phyloP scores from a whole-genome alignment of 2,797 vertebrate genomes.

The Peromyscus aztecus region DNA sequence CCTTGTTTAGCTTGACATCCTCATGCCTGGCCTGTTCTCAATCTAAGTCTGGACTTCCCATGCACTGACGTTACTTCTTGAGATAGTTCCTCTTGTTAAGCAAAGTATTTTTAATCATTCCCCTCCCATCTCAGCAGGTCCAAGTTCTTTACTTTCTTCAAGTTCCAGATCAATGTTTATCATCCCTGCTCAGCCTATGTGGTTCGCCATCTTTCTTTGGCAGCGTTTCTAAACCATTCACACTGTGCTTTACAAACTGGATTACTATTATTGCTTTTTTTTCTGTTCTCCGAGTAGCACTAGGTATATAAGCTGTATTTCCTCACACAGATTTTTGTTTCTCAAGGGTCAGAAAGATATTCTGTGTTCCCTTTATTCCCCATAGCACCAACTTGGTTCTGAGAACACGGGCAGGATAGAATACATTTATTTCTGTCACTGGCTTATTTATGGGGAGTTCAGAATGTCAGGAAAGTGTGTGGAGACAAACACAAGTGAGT shows the following conservation, averaged over 20 bases:
- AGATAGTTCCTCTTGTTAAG: background rate
- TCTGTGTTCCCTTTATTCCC: background rate
- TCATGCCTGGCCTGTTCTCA: background rate
- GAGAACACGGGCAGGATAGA: background rate
- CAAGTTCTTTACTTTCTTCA: slow-evolving; percentile 15
- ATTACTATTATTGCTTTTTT: background rate
- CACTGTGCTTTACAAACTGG: background rate
- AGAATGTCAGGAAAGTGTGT: slow-evolving; percentile 34
- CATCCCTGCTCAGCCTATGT: background rate
- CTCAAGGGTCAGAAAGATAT: slow-evolving; percentile 28
- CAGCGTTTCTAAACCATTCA: background rate
- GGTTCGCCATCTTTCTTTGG: background rate
- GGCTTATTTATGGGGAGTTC: slow-evolving; percentile 66
- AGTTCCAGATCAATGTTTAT: background rate
- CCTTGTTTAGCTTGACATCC: background rate
- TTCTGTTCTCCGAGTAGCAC: background rate
- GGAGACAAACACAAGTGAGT: slow-evolving; percentile 46
- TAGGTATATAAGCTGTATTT: background rate
- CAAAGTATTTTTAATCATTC: background rate
- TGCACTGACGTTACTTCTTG: background rate
- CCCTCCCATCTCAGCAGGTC: background rate
- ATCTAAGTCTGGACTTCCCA: background rate
- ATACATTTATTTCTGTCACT: slow-evolving; percentile 39
- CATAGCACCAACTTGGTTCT: background rate
- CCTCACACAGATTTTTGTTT: background rate